These are phyloP conservation scores for Falcaria lacertinaria DNA, from an alignment of 2,888 invertebrate species.

Conservation along the genomic window DNA sequence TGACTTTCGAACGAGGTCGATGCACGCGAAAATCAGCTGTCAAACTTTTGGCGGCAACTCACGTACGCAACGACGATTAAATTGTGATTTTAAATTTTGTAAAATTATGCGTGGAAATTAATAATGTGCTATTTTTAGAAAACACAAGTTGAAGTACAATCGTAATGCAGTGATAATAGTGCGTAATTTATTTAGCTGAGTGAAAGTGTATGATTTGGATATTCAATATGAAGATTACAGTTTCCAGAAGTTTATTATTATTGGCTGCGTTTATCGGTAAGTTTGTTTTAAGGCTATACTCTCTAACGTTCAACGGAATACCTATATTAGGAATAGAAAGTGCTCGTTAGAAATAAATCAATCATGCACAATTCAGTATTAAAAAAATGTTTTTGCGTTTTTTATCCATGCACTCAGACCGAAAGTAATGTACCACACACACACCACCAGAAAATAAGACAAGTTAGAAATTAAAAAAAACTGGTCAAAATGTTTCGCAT, in stretches of 20 bases:
- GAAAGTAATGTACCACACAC: no score
- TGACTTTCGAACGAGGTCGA: conserved; percentile 66
- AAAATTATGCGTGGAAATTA: conserved; percentile 29
- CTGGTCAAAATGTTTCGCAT: no score
- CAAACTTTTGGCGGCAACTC: conserved; percentile 28
- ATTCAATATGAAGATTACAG: conserved; percentile 53
- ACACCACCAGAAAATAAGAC: no score
- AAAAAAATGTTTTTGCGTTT: no score
- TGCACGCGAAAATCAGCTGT: conserved; percentile 36
- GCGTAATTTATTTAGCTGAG: conserved; percentile 29
- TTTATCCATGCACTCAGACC: no score
- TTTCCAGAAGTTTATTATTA: conserved; percentile 48
- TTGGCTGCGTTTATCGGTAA: conserved; percentile 56
- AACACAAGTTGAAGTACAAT: conserved; percentile 18
- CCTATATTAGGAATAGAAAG: background rate
- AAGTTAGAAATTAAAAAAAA: no score
- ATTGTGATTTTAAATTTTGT: conserved; percentile 6
- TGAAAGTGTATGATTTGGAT: conserved; percentile 62
- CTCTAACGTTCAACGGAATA: background rate
- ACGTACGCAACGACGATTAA: conserved; percentile 7
- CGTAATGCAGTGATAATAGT: conserved; percentile 45
- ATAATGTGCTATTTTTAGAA: conserved; percentile 16
- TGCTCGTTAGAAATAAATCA: background rate
- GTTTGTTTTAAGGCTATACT: conserved; percentile 14
- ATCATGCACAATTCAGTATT: no score